These are phyloP conservation scores for Sebastiscus tertius DNA, from an alignment of 2,797 vertebrate genomes.

Conservation along the genomic window DNA sequence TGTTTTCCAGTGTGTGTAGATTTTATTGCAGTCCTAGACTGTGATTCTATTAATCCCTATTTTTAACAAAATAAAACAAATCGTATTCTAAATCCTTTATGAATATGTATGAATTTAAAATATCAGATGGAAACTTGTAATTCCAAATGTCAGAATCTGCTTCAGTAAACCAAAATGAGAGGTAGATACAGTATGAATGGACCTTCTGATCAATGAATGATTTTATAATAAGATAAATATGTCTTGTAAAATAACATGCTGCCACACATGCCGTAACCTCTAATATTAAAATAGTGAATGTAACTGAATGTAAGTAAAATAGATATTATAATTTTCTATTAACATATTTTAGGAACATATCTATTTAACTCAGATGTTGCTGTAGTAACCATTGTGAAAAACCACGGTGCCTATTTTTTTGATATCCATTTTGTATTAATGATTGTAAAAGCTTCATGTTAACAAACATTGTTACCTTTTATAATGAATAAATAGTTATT, in stretches of 20 bases:
- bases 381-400: conserved; percentile 43
- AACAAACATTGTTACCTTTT: conserved; percentile 65
- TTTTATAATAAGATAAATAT: conserved; percentile 26
- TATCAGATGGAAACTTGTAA: conserved; percentile 16
- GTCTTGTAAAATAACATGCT: conserved; percentile 38
- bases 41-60: background rate
- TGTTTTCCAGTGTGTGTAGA: background rate
- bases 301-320: conserved; percentile 38
- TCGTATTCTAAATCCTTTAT: background rate
- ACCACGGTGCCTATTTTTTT: conserved; percentile 54
- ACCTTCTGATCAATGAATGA: conserved; percentile 26
- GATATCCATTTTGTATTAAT: conserved; percentile 67
- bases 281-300: conserved; percentile 32
- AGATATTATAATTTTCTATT: conserved; percentile 17
- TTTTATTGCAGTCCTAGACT: background rate
- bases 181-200: background rate
- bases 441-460: conserved; percentile 64
- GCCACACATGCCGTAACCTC: conserved; percentile 18
- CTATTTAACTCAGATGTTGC: conserved; percentile 32
- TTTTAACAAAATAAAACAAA: background rate
- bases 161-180: conserved; percentile 33
- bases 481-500: conserved; percentile 74
- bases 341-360: conserved; percentile 20
- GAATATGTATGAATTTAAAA: background rate
- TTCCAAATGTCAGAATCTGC: background rate